phyloP scores from a whole-genome alignment of 2,888 invertebrate species.

The Cataglyphis rosenhaueri region DNA sequence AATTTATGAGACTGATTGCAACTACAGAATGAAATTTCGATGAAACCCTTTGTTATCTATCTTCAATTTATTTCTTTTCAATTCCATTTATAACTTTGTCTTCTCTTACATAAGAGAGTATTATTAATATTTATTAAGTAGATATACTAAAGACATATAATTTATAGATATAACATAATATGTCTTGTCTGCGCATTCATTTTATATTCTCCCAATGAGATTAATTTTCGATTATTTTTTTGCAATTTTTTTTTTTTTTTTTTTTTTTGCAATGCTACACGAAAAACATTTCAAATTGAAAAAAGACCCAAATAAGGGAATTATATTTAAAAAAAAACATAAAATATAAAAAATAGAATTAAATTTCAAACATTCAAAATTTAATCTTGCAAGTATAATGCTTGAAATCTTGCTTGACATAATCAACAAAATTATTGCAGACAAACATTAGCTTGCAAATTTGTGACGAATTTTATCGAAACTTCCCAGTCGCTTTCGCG shows the following conservation, averaged over 20 bases:
- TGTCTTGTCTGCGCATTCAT: background rate
- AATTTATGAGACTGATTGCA: background rate
- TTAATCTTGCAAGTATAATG: background rate
- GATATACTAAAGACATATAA: background rate
- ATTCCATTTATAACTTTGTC: background rate
- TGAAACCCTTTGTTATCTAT: conserved; percentile 16
- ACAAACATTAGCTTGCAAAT: conserved; percentile 3
- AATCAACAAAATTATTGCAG: conserved; percentile 4
- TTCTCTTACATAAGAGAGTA: background rate
- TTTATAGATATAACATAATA: background rate
- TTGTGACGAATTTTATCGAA: conserved; percentile 23
- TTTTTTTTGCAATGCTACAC: background rate
- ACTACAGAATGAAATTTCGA: conserved; percentile 12
- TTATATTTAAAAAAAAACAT: background rate
- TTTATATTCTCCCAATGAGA: background rate
- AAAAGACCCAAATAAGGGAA: background rate
- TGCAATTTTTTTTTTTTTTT: background rate
- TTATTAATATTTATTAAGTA: conserved; percentile 2
- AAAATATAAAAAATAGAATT: conserved; percentile 15
- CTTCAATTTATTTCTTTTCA: background rate
- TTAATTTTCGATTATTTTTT: background rate
- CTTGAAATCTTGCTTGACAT: background rate
- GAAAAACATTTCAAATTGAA: background rate
- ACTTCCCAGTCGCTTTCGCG: conserved; percentile 19
- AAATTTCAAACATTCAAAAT: conserved; percentile 22